Conservation (phyloP, 2,113 vertebrate genomes). For the Tragelaphus scriptus region DNA sequence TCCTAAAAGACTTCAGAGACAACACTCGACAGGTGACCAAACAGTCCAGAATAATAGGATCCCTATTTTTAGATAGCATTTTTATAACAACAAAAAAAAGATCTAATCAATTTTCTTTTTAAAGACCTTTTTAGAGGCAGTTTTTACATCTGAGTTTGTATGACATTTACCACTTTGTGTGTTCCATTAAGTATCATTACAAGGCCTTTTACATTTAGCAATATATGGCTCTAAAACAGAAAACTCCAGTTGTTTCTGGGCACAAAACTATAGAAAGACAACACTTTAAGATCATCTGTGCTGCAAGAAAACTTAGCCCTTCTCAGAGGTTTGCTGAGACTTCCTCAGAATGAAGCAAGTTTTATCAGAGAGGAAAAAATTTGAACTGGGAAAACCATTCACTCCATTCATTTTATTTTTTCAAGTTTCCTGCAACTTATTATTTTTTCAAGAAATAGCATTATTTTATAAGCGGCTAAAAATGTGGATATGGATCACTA, state of each 20-base stretch:
- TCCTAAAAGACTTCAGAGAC: slow-evolving; percentile 53
- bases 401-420: background rate
- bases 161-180: slow-evolving; percentile 25
- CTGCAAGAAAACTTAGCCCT: background rate
- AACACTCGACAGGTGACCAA: slow-evolving; percentile 40
- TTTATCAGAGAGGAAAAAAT: background rate
- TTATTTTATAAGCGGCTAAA: background rate
- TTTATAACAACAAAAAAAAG: background rate
- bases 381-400: background rate
- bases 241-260: background rate
- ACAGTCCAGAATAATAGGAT: slow-evolving; percentile 38
- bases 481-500: background rate
- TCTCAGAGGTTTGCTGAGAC: background rate
- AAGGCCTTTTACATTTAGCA: background rate
- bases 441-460: background rate
- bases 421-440: background rate
- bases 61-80: slow-evolving; percentile 32
- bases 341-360: background rate
- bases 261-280: background rate
- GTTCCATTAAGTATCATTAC: slow-evolving; percentile 44
- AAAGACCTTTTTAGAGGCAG: slow-evolving; percentile 20
- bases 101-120: background rate
- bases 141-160: slow-evolving; percentile 29
- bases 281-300: background rate
- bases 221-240: background rate